Evolutionary conservation across 1,140 invertebrate genomes (phyloP).

Genomic region (Zaprionus ornatus): DNA sequence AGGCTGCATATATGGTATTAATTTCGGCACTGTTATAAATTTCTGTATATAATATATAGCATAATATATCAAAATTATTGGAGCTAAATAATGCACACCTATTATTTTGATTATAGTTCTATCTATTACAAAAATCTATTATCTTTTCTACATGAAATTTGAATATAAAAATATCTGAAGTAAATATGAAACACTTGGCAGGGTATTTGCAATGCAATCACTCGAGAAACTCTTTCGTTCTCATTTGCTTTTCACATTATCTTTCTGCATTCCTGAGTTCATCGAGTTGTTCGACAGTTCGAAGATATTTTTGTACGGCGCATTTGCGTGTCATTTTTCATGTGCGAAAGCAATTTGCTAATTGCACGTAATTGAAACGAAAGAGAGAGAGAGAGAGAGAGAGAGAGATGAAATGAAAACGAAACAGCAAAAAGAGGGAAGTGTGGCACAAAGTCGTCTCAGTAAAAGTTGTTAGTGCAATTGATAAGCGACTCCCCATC

Average conservation of each 20-base stretch:
- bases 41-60: too few relatives aligned
- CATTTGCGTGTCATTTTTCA: constrained; percentile 35
- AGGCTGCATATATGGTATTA: too few relatives aligned
- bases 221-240: not conserved
- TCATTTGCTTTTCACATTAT: constrained; percentile 1
- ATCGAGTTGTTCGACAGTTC: constrained; percentile 19
- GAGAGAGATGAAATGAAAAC: too few relatives aligned
- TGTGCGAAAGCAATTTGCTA: constrained; percentile 36
- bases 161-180: too few relatives aligned
- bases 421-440: not conserved
- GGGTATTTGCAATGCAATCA: not conserved
- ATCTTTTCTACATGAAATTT: too few relatives aligned
- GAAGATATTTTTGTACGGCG: constrained; percentile 19
- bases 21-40: too few relatives aligned
- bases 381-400: not conserved
- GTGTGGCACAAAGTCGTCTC: not conserved
- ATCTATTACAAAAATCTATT: too few relatives aligned
- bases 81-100: too few relatives aligned
- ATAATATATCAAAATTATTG: too few relatives aligned
- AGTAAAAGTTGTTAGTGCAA: constrained; percentile 30
- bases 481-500: constrained; percentile 28
- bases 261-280: constrained; percentile 5
- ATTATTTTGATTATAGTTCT: too few relatives aligned
- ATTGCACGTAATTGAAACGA: constrained; percentile 30
- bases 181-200: not conserved